Evolutionary conservation across 2,113 vertebrate genomes (phyloP).

Genomic region (Archocentrus centrarchus): DNA sequence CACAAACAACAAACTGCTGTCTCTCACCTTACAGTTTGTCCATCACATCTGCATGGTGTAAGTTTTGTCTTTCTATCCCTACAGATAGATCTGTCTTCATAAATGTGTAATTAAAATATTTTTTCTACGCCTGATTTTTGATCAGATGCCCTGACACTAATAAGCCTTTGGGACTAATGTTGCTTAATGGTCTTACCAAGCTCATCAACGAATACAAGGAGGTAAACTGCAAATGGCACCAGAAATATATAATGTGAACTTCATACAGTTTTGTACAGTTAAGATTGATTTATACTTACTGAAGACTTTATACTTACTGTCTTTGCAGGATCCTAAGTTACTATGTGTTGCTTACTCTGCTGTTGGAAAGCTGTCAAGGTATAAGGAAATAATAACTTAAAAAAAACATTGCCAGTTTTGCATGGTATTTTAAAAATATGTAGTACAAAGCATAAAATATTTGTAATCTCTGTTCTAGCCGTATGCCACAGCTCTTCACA

Average conservation of each 20-base stretch:
- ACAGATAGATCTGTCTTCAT: background rate
- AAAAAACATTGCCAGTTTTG: background rate
- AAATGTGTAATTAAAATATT: background rate
- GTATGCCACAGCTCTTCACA: conserved; percentile 97
- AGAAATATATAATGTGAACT: background rate
- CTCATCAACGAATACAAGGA: conserved; percentile 99
- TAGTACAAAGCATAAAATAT: background rate
- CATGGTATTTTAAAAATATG: background rate
- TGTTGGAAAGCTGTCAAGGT: conserved; percentile 97
- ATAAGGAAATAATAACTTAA: background rate
- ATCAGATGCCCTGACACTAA: conserved; percentile 95
- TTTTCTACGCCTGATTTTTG: background rate
- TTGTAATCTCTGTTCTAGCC: conserved; percentile 78
- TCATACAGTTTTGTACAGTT: background rate
- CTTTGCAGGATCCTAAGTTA: conserved; percentile 92
- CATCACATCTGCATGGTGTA: conserved; percentile 98
- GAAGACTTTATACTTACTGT: background rate
- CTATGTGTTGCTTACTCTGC: conserved; percentile 96
- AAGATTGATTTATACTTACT: background rate
- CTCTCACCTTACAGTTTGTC: conserved; percentile 94
- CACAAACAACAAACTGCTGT: conserved; percentile 95
- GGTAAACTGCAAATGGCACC: conserved; percentile 75
- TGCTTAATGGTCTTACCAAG: conserved; percentile 98
- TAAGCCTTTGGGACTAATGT: conserved; percentile 97
- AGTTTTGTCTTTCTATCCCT: conserved; percentile 64